Percentiles rank a stretch among this genome's conserved stretches.
phyloP scores from a whole-genome alignment of 2,797 vertebrate species.

The Huso huso region DNA sequence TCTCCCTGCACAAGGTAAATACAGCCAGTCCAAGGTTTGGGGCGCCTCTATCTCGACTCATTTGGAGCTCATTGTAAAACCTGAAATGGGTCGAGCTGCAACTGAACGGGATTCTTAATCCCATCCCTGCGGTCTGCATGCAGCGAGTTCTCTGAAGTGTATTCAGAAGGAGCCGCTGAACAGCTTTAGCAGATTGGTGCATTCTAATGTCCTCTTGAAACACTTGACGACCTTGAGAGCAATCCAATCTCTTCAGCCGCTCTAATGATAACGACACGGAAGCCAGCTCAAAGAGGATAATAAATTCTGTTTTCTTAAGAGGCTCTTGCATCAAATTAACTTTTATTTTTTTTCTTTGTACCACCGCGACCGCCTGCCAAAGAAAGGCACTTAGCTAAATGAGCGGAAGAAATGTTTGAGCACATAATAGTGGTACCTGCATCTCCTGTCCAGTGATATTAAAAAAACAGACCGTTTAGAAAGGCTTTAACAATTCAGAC shows the following conservation, averaged over 20 bases:
- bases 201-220: no score
- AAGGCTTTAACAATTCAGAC: not conserved
- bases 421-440: slow-evolving; percentile 48
- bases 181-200: no score
- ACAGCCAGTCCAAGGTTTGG: not conserved
- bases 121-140: no score
- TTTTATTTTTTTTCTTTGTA: not conserved
- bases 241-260: not conserved
- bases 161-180: no score
- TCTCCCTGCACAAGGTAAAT: slow-evolving; percentile 89
- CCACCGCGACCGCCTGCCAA: slow-evolving; percentile 55
- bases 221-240: not conserved
- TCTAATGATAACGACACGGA: not conserved
- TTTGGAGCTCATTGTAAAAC: no score
- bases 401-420: slow-evolving; percentile 50
- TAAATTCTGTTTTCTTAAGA: not conserved
- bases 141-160: no score
- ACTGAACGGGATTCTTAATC: no score
- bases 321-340: not conserved
- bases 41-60: no score
- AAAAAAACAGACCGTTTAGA: slow-evolving; percentile 12
- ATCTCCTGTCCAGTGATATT: slow-evolving; percentile 18
- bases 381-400: slow-evolving; percentile 62
- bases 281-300: not conserved
- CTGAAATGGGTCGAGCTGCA: no score